These are phyloP conservation scores for Glyptemys insculpta DNA, from an alignment of 2,797 vertebrate genomes.

Conservation along the genomic window DNA sequence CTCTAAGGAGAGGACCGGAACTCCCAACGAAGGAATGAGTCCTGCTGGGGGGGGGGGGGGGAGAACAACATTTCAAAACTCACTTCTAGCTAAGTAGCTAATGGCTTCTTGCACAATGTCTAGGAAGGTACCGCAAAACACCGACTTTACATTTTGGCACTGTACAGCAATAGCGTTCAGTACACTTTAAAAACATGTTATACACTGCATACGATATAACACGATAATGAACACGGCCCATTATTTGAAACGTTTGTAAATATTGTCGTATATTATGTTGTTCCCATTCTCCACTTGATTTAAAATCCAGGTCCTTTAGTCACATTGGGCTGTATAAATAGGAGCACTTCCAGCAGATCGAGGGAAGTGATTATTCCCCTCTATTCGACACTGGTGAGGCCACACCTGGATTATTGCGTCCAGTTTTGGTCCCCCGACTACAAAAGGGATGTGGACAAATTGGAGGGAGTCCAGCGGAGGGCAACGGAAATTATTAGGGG, in stretches of 20 bases:
- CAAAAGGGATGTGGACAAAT: too few species aligned
- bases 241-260: not conserved
- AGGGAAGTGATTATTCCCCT: too few species aligned
- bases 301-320: slow-evolving; percentile 7
- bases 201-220: fast-evolving
- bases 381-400: too few species aligned
- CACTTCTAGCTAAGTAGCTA: not conserved
- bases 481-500: too few species aligned
- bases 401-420: too few species aligned
- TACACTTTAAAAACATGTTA: not conserved
- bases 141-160: fast-evolving
- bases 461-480: too few species aligned
- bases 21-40: not conserved
- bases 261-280: fast-evolving
- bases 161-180: not conserved
- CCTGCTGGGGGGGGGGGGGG: not conserved
- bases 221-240: too few species aligned
- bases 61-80: not conserved
- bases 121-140: not conserved
- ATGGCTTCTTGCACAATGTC: not conserved
- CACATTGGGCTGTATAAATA: too few species aligned
- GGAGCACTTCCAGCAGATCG: too few species aligned
- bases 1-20: not conserved
- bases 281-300: not conserved
- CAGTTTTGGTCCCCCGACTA: too few species aligned